A percentile compares a stretch with the other conserved stretches of the same genome.
These are phyloP conservation scores for Magallana angulata DNA, from an alignment of 1,140 invertebrate genomes.

Conservation along the genomic window DNA sequence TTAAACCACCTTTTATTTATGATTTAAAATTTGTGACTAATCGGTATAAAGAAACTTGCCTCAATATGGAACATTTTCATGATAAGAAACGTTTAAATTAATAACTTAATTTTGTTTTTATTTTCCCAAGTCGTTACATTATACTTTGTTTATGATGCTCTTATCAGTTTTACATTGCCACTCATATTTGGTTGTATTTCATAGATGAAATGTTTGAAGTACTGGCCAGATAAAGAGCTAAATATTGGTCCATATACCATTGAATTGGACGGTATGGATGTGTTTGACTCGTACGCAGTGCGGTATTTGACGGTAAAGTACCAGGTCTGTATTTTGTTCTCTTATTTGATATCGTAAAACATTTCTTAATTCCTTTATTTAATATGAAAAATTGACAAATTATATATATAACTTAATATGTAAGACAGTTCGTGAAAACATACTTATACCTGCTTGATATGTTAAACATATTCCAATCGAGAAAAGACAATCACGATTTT, in stretches of 20 bases:
- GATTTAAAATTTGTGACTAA: neutral
- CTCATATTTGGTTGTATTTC: neutral
- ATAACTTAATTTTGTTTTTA: neutral
- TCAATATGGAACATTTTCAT: neutral
- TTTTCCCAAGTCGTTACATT: neutral
- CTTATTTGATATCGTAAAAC: too few species aligned
- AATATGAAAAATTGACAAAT: too few species aligned
- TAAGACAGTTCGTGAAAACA: too few species aligned
- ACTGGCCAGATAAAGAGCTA: neutral
- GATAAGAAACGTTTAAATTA: neutral
- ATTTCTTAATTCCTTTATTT: too few species aligned
- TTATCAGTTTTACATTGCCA: neutral
- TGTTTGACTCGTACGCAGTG: neutral
- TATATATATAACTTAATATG: too few species aligned
- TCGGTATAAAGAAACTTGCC: neutral
- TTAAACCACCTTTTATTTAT: neutral
- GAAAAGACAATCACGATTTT: too few species aligned
- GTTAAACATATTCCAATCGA: too few species aligned
- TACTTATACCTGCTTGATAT: too few species aligned
- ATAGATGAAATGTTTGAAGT: constrained; percentile 22
- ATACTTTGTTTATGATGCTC: too few species aligned
- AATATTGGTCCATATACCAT: neutral
- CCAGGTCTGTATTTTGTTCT: neutral
- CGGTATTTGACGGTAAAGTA: neutral
- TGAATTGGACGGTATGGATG: neutral